These are phyloP conservation scores for Girardinus metallicus DNA, from an alignment of 2,797 vertebrate species.

Conservation along the genomic window DNA sequence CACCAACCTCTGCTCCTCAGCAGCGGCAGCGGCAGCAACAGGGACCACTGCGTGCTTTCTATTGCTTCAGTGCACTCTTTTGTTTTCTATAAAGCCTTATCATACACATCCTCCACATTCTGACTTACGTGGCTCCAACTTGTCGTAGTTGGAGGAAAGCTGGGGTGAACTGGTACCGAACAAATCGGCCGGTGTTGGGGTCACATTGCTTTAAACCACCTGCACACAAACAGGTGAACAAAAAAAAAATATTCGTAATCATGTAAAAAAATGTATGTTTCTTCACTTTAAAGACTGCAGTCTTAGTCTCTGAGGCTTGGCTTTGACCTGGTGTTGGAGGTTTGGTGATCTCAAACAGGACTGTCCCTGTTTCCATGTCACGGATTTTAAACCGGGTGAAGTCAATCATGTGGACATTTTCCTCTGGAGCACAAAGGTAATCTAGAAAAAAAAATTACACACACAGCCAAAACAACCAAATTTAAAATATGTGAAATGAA, in stretches of 20 bases:
- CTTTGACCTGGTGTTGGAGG: slow-evolving; percentile 73
- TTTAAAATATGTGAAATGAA: background rate
- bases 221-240: slow-evolving; percentile 51
- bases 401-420: slow-evolving; percentile 97
- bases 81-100: background rate
- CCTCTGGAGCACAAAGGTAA: slow-evolving; percentile 94
- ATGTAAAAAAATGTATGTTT: background rate
- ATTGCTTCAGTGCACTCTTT: background rate
- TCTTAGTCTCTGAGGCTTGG: background rate
- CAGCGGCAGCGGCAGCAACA: slow-evolving; percentile 2
- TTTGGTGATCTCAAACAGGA: slow-evolving; percentile 90
- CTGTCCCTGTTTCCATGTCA: slow-evolving; percentile 96
- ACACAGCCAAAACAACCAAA: background rate
- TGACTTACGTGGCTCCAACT: slow-evolving; percentile 97
- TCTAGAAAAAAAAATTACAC: slow-evolving; percentile 76
- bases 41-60: background rate
- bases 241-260: background rate
- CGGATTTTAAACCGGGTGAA: slow-evolving; percentile 98
- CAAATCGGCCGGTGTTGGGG: slow-evolving; percentile 94
- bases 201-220: slow-evolving; percentile 89
- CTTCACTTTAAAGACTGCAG: background rate
- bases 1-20: slow-evolving; percentile 40
- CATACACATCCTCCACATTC: background rate
- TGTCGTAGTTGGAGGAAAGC: slow-evolving; percentile 94
- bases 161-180: slow-evolving; percentile 96